Conservation (phyloP, 2,797 vertebrate genomes). For the Linurgus olivaceus region DNA sequence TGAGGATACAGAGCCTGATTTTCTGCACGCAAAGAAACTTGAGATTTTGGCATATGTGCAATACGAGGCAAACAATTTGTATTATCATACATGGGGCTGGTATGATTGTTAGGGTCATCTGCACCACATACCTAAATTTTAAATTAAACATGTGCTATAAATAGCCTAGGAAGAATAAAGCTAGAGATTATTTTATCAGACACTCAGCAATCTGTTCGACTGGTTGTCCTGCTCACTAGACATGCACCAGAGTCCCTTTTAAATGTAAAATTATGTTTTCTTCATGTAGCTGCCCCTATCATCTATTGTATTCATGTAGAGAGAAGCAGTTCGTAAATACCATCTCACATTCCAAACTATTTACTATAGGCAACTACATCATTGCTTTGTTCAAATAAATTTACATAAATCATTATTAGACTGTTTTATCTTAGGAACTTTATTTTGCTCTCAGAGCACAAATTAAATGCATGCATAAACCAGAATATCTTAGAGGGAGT, state of each 20-base stretch:
- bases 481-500: conserved; percentile 74
- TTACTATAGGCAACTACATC: conserved; percentile 73
- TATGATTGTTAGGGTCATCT: conserved; percentile 23
- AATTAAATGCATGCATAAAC: conserved; percentile 76
- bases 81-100: background rate
- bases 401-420: conserved; percentile 78
- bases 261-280: conserved; percentile 34
- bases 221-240: conserved; percentile 11
- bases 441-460: conserved; percentile 73
- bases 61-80: background rate
- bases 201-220: conserved; percentile 37
- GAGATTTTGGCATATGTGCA: background rate
- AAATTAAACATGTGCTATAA: conserved; percentile 44
- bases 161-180: conserved; percentile 50
- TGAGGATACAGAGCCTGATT: background rate
- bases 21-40: background rate
- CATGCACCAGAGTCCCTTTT: conserved; percentile 39
- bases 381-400: conserved; percentile 78
- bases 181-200: conserved; percentile 57
- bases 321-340: conserved; percentile 60
- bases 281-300: conserved; percentile 35
- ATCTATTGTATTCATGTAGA: conserved; percentile 51
- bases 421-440: conserved; percentile 73
- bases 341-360: conserved; percentile 71
- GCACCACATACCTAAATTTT: conserved; percentile 19